Conservation (phyloP, 2,797 vertebrate genomes). For the Xerus rutilus region DNA sequence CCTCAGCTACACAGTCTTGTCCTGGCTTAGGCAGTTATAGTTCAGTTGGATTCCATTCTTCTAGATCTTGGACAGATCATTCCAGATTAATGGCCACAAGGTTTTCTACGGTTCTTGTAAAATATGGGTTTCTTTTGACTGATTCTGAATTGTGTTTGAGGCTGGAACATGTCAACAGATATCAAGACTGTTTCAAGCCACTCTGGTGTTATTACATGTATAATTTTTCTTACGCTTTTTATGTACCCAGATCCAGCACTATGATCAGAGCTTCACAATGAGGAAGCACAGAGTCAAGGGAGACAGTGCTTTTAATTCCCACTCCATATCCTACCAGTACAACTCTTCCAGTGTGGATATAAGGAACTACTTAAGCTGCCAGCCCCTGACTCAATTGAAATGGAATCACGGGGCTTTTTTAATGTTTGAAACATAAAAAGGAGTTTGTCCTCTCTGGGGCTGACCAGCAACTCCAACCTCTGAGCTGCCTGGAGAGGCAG, state of each 20-base stretch:
- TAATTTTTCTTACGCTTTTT: not conserved
- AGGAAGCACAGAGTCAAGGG: not conserved
- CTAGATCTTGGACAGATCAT: conserved; percentile 82
- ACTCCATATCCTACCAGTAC: not conserved
- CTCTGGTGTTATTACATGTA: conserved; percentile 22
- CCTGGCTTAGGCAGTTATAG: conserved; percentile 82
- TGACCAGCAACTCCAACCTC: conserved; percentile 61
- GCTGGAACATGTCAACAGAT: conserved; percentile 63
- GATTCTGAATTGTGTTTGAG: conserved; percentile 65
- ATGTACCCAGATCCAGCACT: not conserved
- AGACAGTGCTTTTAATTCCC: conserved; percentile 40
- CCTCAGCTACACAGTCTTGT: conserved; percentile 81
- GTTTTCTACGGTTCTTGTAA: conserved; percentile 80
- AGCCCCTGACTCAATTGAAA: conserved; percentile 59
- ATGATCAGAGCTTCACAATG: not conserved
- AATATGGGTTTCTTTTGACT: conserved; percentile 77
- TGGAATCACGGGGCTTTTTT: conserved; percentile 2
- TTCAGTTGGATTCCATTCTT: conserved; percentile 84
- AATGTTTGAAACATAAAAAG: conserved; percentile 61
- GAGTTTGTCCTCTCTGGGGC: not conserved
- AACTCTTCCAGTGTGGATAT: not conserved
- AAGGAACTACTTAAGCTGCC: conserved; percentile 48
- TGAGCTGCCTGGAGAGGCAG: conserved; percentile 29
- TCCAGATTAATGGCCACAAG: conserved; percentile 84
- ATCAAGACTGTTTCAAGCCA: conserved; percentile 46